Conservation (phyloP, 2,888 invertebrate species). For the Caenorhabditis angaria region DNA sequence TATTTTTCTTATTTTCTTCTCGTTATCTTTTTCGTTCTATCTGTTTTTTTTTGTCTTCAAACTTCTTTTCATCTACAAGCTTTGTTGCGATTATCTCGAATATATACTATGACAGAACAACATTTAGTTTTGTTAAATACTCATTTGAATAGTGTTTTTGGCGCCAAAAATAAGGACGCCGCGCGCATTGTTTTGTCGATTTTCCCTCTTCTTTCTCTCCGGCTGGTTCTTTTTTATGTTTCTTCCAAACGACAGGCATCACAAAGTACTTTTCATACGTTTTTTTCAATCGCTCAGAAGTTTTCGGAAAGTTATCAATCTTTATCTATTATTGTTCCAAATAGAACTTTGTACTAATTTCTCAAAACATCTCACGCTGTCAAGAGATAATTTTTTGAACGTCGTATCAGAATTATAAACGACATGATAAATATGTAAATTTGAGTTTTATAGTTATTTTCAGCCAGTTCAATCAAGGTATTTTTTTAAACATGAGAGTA, state of each 20-base stretch:
- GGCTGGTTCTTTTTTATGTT: neutral
- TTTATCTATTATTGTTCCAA: too few relatives aligned
- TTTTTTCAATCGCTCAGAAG: neutral
- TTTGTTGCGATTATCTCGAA: neutral
- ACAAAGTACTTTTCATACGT: neutral
- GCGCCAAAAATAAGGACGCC: neutral
- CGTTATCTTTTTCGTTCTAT: slow-evolving; percentile 12
- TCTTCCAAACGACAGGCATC: too few relatives aligned
- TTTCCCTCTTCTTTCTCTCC: slow-evolving; percentile 5
- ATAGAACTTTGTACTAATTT: too few relatives aligned
- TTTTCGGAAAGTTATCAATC: too few relatives aligned
- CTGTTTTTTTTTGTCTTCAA: slow-evolving; percentile 10
- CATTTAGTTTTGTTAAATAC: slow-evolving; percentile 9
- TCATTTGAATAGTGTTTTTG: slow-evolving; percentile 23
- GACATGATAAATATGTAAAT: too few relatives aligned
- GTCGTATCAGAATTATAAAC: too few relatives aligned
- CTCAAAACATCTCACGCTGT: too few relatives aligned
- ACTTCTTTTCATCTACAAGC: slow-evolving; percentile 6
- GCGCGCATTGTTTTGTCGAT: slow-evolving; percentile 2
- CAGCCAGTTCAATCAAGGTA: too few relatives aligned
- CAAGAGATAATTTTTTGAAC: too few relatives aligned
- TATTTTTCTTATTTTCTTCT: neutral
- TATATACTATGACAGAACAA: too few relatives aligned
- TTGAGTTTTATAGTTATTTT: too few relatives aligned
- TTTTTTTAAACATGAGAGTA: too few relatives aligned